These are phyloP conservation scores for Cistogaster globosa DNA, from an alignment of 2,888 invertebrate species.

Conservation along the genomic window DNA sequence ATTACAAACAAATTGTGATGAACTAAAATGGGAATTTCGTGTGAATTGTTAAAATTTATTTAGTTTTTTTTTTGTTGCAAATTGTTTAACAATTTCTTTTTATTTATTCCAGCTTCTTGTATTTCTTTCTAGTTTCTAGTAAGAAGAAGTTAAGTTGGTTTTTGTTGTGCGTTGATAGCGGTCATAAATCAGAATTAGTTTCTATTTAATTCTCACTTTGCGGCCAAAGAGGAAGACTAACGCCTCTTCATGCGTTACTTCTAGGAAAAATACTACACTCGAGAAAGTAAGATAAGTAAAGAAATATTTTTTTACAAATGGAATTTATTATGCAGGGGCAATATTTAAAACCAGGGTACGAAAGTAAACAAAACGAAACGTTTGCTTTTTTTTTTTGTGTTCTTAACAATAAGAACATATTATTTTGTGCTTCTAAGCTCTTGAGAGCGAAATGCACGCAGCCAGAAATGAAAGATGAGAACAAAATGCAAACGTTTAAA, in stretches of 20 bases:
- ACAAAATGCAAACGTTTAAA: no score
- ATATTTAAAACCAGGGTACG: no score
- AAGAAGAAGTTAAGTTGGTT: not conserved
- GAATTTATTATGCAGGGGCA: no score
- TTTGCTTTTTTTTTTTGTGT: no score
- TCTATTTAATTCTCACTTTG: constrained; percentile 13
- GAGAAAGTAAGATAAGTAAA: not conserved
- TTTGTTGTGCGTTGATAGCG: constrained; percentile 12
- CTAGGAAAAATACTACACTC: constrained; percentile 11
- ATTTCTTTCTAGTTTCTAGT: not conserved
- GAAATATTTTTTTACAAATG: no score
- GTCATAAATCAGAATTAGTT: constrained; percentile 60
- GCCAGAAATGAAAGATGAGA: no score
- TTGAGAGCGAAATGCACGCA: no score
- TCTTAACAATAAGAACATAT: no score
- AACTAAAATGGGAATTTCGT: constrained; percentile 13
- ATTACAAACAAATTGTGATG: constrained; percentile 19
- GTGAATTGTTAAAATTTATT: constrained; percentile 38
- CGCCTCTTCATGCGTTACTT: not conserved
- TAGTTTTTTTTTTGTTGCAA: not conserved
- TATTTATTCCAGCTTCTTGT: not conserved
- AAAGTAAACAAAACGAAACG: no score
- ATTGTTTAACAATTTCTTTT: not conserved
- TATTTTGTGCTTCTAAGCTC: no score
- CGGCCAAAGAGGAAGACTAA: not conserved